Percentiles rank a stretch among this genome's conserved stretches.
Evolutionary conservation across 2,113 vertebrate species (phyloP).

Genomic region (Eublepharis macularius): DNA sequence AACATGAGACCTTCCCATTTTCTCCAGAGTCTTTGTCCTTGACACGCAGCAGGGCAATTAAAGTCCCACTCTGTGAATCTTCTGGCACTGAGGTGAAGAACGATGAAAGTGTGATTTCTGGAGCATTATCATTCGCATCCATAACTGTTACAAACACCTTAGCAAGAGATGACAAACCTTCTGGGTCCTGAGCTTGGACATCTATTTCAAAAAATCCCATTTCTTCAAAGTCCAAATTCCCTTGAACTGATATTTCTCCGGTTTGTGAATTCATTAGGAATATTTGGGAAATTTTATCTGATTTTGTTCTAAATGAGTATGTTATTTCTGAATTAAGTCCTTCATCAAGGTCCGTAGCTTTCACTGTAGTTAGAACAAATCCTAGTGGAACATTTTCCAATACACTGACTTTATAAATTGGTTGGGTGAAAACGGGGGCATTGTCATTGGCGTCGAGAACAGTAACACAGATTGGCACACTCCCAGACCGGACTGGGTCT

Average conservation of each 20-base stretch:
- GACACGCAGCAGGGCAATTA: slow-evolving; percentile 70
- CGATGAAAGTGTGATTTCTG: slow-evolving; percentile 49
- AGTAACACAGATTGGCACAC: slow-evolving; percentile 64
- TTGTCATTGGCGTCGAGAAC: slow-evolving; percentile 84
- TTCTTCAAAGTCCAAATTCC: slow-evolving; percentile 80
- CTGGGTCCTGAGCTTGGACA: slow-evolving; percentile 80
- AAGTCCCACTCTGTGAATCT: slow-evolving; percentile 53
- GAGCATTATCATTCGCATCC: slow-evolving; percentile 78
- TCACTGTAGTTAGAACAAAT: slow-evolving; percentile 70
- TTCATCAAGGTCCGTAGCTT: slow-evolving; percentile 76
- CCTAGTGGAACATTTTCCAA: slow-evolving; percentile 71
- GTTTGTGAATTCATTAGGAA: slow-evolving; percentile 72
- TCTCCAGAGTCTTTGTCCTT: no score
- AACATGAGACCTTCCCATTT: no score
- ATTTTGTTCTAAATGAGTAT: slow-evolving; percentile 64
- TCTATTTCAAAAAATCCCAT: slow-evolving; percentile 71
- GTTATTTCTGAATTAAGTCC: slow-evolving; percentile 75
- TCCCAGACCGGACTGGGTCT: slow-evolving; percentile 73
- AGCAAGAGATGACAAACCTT: slow-evolving; percentile 70
- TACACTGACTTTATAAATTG: slow-evolving; percentile 68
- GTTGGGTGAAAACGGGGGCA: slow-evolving; percentile 70
- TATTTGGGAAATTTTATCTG: not conserved
- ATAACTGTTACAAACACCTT: slow-evolving; percentile 80
- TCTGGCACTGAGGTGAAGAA: slow-evolving; percentile 62
- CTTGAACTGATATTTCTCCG: slow-evolving; percentile 74